Evolutionary conservation across 2,888 invertebrate genomes (phyloP), one percentile per base, ranked within the genome.

Genomic region (Orchesella flavescens): DNA sequence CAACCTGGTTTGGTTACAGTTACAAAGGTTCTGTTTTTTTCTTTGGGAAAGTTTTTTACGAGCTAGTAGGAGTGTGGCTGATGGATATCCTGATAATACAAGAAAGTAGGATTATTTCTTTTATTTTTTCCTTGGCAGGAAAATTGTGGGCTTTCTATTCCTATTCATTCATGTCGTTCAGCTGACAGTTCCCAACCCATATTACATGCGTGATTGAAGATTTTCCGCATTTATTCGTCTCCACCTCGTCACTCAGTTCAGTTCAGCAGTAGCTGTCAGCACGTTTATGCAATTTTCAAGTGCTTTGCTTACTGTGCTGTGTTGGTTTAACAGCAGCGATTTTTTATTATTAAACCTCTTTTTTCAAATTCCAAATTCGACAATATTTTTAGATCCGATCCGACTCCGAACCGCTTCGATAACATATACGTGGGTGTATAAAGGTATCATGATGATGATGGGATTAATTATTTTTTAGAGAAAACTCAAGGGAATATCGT

Each of bases 121-220:
- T 55, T 69, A 19, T 69, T 43, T 72, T 44, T 49, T 21, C 46
- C 21, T 71, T 71, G 71, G 61, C 17, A 69, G 69, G 19, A 23
- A 21, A 69, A n/a, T 66, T 49, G n/a, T 43, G 46, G 7, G 12
- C 49, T 49, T 69, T 69, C 46, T 53, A 69, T 68, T 76, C 76
- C 46, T 53, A 69, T 68, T 76, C 76, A 76, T 66, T 66, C 75
- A 63, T 75, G 53, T 65, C 75, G 55, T 75, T 76, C 76, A 76
- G 66, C 76, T 76, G 76, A 55, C 65, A 68, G 73, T 76, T 76
- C 68, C 57, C 65, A 66, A 57, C 68, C 55, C 55, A 66, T 15
- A 55, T 55, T 76, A 65, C 53, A 76, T 55, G 63, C 53, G 49
- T 75, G 75, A 75, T 75, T 75, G 75, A 75, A 63, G 75, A 75